Conservation (phyloP, 2,888 invertebrate genomes). For the Hypomecis atomaria region DNA sequence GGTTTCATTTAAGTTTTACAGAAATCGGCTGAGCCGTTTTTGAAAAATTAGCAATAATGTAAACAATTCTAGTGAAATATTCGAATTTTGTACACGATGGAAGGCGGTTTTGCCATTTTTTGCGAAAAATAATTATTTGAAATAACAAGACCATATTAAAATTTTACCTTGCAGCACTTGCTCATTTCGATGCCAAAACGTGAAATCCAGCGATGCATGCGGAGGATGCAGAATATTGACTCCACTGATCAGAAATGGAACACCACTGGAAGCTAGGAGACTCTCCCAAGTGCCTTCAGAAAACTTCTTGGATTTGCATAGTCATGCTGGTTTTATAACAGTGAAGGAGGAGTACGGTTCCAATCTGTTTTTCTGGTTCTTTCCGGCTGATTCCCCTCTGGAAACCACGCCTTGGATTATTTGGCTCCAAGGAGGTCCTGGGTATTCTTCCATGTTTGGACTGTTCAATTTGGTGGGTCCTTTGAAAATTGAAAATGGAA, state of each 20-base stretch:
- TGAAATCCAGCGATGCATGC: slow-evolving; percentile 10
- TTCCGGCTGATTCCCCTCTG: slow-evolving; percentile 75
- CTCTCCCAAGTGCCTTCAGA: slow-evolving; percentile 28
- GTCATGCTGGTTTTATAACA: slow-evolving; percentile 81
- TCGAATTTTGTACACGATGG: too few species aligned
- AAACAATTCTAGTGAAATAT: too few species aligned
- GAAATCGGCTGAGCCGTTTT: too few species aligned
- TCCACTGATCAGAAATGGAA: slow-evolving; percentile 23
- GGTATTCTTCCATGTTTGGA: slow-evolving; percentile 81
- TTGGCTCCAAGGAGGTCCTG: slow-evolving; percentile 95
- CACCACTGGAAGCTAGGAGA: slow-evolving; percentile 13
- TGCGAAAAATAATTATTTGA: too few species aligned
- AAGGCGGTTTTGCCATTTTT: too few species aligned
- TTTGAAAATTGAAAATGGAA: slow-evolving; percentile 47
- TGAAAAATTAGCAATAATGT: too few species aligned
- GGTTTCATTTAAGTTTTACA: too few species aligned
- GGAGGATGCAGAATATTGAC: slow-evolving; percentile 32
- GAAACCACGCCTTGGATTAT: slow-evolving; percentile 86
- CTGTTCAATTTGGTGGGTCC: slow-evolving; percentile 62
- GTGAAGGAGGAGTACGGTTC: slow-evolving; percentile 88
- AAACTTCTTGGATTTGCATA: slow-evolving; percentile 48
- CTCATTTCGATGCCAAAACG: neutral
- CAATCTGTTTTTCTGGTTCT: slow-evolving; percentile 93
- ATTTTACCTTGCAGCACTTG: slow-evolving; percentile 21
- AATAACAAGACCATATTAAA: too few species aligned